Evolutionary conservation across 1,140 invertebrate genomes (phyloP), one percentile per base, ranked within the genome.

Genomic region (Nilaparvata lugens): DNA sequence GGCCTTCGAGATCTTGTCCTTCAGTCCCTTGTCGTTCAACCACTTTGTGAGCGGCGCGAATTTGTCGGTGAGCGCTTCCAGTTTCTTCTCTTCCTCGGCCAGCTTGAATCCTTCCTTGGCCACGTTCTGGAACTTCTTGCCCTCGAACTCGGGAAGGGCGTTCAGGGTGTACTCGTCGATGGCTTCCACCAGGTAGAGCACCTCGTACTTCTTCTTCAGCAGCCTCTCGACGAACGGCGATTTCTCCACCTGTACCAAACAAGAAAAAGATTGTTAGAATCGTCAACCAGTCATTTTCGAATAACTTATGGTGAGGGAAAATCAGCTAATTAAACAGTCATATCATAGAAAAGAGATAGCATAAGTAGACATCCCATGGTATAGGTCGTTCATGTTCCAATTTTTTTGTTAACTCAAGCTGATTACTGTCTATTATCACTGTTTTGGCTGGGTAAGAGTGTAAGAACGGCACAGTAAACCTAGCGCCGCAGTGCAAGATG

Each of bases 91-190:
- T 18, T 84, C 85, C 71, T 88, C 93, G 61, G 93, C 86, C 1
- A 99, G 72, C 57, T 87, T 84, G 67, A 99, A 85, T 1, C 96
- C 95, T 78, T 99, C 97, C 75, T 99, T 99, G 61, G 97, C 97
- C 31, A 98, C 93, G 72, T 99, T 99, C 76, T 98, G 95, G 88
- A 99, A 97, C 75, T 98, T 98, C 77, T 98, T 97, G 25, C 94
- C 93, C 69, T 99, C 96, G 75, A 95, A 99, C 75, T 99, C 96
- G n/a, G 97, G 95, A 68, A 99, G 75, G 7, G 93, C 87, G 45
- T 95, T 95, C 58, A 99, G 91, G 64, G 91, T 88, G 75, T 99
- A 99, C 75, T 99, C 97, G 77, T 99, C 97, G 38, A 99, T 93
- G 56, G 97, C 93, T 76, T 99, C 97, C 1, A 88, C 86, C 13